Evolutionary conservation across 2,888 invertebrate species (phyloP), one percentile per base, ranked within the genome.

Genomic region (Seira musarum): DNA sequence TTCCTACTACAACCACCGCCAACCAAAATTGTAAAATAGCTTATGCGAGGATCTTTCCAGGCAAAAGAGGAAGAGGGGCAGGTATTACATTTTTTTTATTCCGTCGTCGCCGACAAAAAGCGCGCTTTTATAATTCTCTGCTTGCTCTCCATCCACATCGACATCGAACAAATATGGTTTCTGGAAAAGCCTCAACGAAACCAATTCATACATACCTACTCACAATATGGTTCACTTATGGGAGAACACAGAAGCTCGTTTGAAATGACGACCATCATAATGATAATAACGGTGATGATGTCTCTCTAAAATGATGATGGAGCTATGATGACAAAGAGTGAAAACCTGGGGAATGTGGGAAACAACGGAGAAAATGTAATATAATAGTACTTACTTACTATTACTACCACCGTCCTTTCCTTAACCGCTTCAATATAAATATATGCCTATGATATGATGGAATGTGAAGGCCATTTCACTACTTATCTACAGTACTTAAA

Each of bases 211-310:
- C 57, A 57, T n/a, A 10, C 15, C 10, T 6, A 8, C 30, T 8
- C 30, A 30, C 30, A 30, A 30, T 30, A 30, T 30, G 30, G 30
- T 30, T 30, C 30, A 30, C 21, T 21, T 60, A 8, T 21, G 22
- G 21, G 60, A 24, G 46, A 67, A 64, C 24, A 67, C 49, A 15
- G 25, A 63, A 49, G 46, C 70, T 73, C 74, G 73, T 80, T 80
- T 65, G 53, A n/a, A 69, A 67, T 64, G 78, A 78, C 73, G 74
- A 74, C 72, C 79, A 65, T 21, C 69, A 80, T 80, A 80, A 80
- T 80, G 80, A 66, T 80, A 74, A 74, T 74, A 80, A 80, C 66
- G 46, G 80, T 74, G 74, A 80, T 80, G 74, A 70, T 74, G 74
- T 80, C 80, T 80, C 17, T 21, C 61, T 64, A 22, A 57, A 74